These are phyloP conservation scores for Tangachromis dhanisi DNA, from an alignment of 2,113 vertebrate genomes.

Conservation along the genomic window DNA sequence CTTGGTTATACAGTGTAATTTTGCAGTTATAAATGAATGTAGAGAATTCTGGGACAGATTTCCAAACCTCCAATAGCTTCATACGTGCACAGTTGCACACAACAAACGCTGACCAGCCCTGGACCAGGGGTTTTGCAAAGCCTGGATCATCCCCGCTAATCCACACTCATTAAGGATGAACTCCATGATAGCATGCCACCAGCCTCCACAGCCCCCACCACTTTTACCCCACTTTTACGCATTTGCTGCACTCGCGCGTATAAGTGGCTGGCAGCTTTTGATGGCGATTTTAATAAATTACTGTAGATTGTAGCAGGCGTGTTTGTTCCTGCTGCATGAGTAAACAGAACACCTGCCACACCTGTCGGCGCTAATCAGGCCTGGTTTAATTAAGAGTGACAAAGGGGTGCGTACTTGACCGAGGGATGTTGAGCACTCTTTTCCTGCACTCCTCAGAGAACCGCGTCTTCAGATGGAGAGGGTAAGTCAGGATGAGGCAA, in stretches of 20 bases:
- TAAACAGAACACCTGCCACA: conserved; percentile 36
- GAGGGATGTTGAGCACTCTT: neutral
- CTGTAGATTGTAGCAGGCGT: conserved; percentile 13
- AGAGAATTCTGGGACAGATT: conserved; percentile 53
- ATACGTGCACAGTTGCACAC: neutral
- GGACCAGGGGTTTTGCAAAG: conserved; percentile 67
- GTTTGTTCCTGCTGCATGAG: conserved; percentile 8
- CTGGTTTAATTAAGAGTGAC: conserved; percentile 23
- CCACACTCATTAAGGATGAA: conserved; percentile 77
- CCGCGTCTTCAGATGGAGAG: neutral
- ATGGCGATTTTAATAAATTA: conserved; percentile 64
- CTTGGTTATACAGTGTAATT: conserved; percentile 17
- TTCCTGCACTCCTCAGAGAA: neutral
- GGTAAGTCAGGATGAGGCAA: neutral
- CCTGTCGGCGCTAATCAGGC: conserved; percentile 19
- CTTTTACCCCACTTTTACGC: conserved; percentile 41
- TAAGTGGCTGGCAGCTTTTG: conserved; percentile 62
- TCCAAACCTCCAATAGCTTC: neutral
- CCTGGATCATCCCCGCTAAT: conserved; percentile 77
- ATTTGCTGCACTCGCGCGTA: neutral
- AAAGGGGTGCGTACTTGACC: neutral
- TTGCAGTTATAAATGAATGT: conserved; percentile 7
- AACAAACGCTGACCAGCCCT: conserved; percentile 7
- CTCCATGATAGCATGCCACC: conserved; percentile 68
- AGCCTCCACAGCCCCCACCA: neutral